phyloP scores from a whole-genome alignment of 1,140 invertebrate genomes.

The Apocrypta bakeri region DNA sequence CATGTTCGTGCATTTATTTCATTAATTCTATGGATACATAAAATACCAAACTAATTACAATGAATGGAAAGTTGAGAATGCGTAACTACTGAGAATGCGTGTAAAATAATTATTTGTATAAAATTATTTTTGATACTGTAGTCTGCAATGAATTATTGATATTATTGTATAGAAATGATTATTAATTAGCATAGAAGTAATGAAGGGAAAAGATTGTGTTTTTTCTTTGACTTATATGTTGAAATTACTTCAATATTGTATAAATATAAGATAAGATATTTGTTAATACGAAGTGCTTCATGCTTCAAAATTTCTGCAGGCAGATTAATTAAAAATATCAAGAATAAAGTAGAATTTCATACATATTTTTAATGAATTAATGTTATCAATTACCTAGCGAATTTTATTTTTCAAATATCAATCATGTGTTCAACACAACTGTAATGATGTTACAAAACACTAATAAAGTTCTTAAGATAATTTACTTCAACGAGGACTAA shows the following conservation, averaged over 20 bases:
- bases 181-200: neutral
- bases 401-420: too few relatives aligned
- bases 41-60: neutral
- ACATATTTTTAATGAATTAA: neutral
- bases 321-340: neutral
- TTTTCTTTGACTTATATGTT: neutral
- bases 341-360: neutral
- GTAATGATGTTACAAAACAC: too few relatives aligned
- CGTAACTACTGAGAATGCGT: slow-evolving; percentile 4
- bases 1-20: slow-evolving; percentile 50
- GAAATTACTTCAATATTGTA: too few relatives aligned
- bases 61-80: neutral
- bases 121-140: neutral
- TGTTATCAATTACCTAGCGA: too few relatives aligned
- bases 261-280: neutral
- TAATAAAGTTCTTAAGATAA: neutral
- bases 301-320: neutral
- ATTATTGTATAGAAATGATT: neutral
- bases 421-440: neutral
- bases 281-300: neutral
- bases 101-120: slow-evolving; percentile 16
- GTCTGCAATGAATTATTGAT: neutral
- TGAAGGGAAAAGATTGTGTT: neutral
- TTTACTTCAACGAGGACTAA: neutral
- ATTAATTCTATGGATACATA: slow-evolving; percentile 18